Base-by-base conservation (phyloP, 2,888 invertebrate species). In the Dorcus parallelipipedus region DNA sequence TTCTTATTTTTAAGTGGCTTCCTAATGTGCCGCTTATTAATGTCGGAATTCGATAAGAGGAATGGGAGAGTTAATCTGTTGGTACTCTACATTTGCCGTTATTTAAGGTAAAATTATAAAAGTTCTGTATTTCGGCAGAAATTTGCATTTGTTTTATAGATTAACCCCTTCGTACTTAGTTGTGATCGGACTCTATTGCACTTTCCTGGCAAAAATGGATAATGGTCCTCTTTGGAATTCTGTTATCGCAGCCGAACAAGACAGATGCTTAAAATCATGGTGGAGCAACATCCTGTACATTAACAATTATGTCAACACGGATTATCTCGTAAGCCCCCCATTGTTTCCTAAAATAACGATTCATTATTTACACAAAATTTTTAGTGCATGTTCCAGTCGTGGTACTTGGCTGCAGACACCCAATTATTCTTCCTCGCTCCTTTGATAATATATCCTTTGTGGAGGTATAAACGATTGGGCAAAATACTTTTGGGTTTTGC, bases 181-280 rank as follows among this genome's bases (percentile, higher is more conserved):
- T 0, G 83, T 91, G 10, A 83, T 92, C 70, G 82, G 86, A 17
- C 84, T 91, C 68, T 89, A 90, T 73, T 85, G 86, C 74, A 89
- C 90, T 0, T 86, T 89, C 82, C 79, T 90, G 51, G 82, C 84
- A 3, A 84, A 85, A 71, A 75, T 89, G 23, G 88, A 87, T 14
- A 84, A 84, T 62, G 92, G 92, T 0, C 92, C 91, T 0, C 77
- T 91, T 49, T 92, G 91, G 92, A 80, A 85, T 39, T 79, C 82
- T 14, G 80, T 82, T 62, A 80, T 88, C 61, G 75, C 76, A n/a
- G 51, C 70, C 7, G 79, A 81, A 69, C 81, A 83, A 63, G 82
- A 86, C 49, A 79, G 87, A 56, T 90, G 90, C 66, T 73, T 81
- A 62, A 76, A 79, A 1, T 86, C 86, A 0, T 90, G 90, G 89